Conservation (phyloP, 2,888 invertebrate genomes). For the Noctua comes region DNA sequence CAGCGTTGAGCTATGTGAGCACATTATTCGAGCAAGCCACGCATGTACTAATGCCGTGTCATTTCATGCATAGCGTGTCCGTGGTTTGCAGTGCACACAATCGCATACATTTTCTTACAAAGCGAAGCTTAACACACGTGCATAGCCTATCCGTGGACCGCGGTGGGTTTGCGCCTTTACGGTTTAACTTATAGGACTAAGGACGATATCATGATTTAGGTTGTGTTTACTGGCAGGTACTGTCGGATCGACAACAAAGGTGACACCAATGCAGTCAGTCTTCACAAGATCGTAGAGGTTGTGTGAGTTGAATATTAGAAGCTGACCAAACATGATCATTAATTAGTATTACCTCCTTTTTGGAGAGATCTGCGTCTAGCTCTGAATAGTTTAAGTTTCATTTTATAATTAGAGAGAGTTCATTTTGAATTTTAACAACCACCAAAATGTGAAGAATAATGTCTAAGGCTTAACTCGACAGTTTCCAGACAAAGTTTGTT, state of each 20-base stretch:
- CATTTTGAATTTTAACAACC: conserved; percentile 7
- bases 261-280: not conserved
- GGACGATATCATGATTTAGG: conserved; percentile 17
- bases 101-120: too few species aligned
- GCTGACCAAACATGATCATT: not conserved
- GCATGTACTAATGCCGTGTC: too few species aligned
- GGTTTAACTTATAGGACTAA: not conserved
- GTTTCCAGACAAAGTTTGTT: conserved; percentile 20
- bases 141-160: too few species aligned
- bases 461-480: not conserved
- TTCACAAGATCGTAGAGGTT: not conserved
- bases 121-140: too few species aligned
- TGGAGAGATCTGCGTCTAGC: conserved; percentile 15
- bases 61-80: too few species aligned
- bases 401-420: conserved; percentile 37
- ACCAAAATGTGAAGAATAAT: conserved; percentile 14
- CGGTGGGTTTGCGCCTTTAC: not conserved
- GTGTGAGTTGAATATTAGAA: not conserved
- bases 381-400: conserved; percentile 29
- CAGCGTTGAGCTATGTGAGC: too few species aligned
- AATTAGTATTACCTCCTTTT: conserved; percentile 28
- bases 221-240: not conserved
- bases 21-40: too few species aligned
- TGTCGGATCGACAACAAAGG: not conserved
- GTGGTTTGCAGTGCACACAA: too few species aligned